Base-by-base conservation (phyloP, 1,140 invertebrate genomes). In the Achatina immaculata region DNA sequence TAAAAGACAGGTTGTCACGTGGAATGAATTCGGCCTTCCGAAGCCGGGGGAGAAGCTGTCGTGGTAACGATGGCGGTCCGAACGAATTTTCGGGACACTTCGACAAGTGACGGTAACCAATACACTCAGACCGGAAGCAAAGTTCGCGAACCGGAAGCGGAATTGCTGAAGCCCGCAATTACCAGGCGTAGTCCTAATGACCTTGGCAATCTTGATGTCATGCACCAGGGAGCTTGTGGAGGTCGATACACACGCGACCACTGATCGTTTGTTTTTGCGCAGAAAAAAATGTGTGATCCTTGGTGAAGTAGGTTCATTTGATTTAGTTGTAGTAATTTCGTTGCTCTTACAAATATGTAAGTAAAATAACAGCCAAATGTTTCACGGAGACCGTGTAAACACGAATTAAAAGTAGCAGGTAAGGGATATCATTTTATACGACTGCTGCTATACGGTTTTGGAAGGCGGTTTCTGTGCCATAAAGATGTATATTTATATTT, bases 161-260 rank as follows among this genome's bases (percentile, higher is more conserved):
- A 73, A 73, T 73, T 28, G 71, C 71, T 31, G 71, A 73, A 73
- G 71, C 71, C 71, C 71, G 71, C 71, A 73, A 73, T 73, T 73
- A 73, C 71, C 43, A 73, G 71, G 71, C 71, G 71, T 45, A 48
- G 43, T 45, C 71, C 43, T 73, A 73, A 73, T 73, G 71, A 73
- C 71, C 71, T 73, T 16, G 43, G 71, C 71, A 73, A 73, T 73
- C 71, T 73, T 73, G 71, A 73, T 73, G 71, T 73, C 71, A 73
- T 73, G 71, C 71, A 31, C 21, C 4, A 42, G n/a, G 42, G 71
- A 48, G 42, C 16, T 24, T 31, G 40, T 45, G 43, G 42, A 34
- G 71, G 43, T 51, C 43, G 71, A 73, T 73, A 73, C 24, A 45
- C 71, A 73, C 43, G 43, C 31, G 42, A 73, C n/a, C 43, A 24